Evolutionary conservation across 1,140 invertebrate species (phyloP), one percentile per base, ranked within the genome.

Genomic region (Drosophila parvula): DNA sequence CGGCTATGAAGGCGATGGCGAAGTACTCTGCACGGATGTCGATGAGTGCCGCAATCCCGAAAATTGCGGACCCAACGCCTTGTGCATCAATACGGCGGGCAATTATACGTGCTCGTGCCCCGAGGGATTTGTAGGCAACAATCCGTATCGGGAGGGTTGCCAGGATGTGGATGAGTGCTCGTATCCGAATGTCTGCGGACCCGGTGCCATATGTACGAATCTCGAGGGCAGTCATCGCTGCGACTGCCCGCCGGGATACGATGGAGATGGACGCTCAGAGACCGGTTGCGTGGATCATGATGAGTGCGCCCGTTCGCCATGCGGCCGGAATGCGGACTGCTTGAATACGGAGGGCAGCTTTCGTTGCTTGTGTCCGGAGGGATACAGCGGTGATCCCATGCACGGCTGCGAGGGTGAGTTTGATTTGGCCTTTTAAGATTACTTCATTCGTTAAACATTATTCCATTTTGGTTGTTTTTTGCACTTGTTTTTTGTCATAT

Each of bases 71-170:
- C 92, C 93, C 34, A 96, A 97, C 85, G 95, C 97, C 16, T 78
- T 96, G 27, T 99, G 98, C 90, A 94, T 94, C 63, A 98, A 99
- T 92, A 95, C 94, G 40, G 95, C 95, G 30, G 98, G 97, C 84
- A 98, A 98, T 92, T 98, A 97, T 90, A 97, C 95, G 7, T 98
- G 98, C 92, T 90, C 93, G 36, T 98, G 97, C 93, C 95, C 95
- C 74, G 93, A 95, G 51, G 98, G 98, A 73, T 98, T 95, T 91
- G 94, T 95, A 61, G 97, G 97, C 92, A 96, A 7, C 53, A 71
- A 98, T 94, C 96, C 97, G n/a, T 97, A 95, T 91, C 38, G 65
- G 47, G 94, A 95, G 93, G 96, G 95, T 70, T 98, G 97, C 92
- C 93, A 95, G 69, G 97, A 98, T 91, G 92, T 97, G 56, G 95